Percentiles rank a stretch among this genome's conserved stretches.
phyloP scores from a whole-genome alignment of 1,140 invertebrate species.

The Caenorhabditis brenneri region DNA sequence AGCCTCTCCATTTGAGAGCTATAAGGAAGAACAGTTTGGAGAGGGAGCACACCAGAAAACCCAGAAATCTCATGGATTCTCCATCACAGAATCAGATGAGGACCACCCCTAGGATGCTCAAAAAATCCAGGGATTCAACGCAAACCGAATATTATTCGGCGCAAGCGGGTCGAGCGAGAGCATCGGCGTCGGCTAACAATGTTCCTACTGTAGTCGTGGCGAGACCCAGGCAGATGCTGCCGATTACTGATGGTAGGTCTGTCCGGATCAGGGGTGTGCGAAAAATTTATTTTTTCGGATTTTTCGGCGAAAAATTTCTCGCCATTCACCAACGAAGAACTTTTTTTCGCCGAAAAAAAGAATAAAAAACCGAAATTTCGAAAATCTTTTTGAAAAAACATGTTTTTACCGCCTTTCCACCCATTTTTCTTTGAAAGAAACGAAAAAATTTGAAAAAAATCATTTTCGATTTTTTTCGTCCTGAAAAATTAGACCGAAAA shows the following conservation, averaged over 20 bases:
- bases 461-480: too few relatives aligned
- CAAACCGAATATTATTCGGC: neutral
- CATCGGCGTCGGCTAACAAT: neutral
- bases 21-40: neutral
- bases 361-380: too few relatives aligned
- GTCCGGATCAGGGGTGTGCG: neutral
- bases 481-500: neutral
- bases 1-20: neutral
- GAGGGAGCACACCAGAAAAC: neutral
- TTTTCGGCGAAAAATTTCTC: too few relatives aligned
- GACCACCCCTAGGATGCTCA: neutral
- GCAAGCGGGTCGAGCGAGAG: neutral
- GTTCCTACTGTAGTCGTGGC: neutral
- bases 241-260: neutral
- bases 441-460: too few relatives aligned
- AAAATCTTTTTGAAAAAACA: too few relatives aligned
- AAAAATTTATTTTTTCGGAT: too few relatives aligned
- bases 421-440: too few relatives aligned
- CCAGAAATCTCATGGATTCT: neutral
- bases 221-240: neutral
- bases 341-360: too few relatives aligned
- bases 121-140: neutral
- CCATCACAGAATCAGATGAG: constrained; percentile 17
- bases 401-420: too few relatives aligned
- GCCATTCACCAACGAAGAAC: too few relatives aligned